Conservation (phyloP, 2,113 vertebrate genomes). For the Tupaia tana region DNA sequence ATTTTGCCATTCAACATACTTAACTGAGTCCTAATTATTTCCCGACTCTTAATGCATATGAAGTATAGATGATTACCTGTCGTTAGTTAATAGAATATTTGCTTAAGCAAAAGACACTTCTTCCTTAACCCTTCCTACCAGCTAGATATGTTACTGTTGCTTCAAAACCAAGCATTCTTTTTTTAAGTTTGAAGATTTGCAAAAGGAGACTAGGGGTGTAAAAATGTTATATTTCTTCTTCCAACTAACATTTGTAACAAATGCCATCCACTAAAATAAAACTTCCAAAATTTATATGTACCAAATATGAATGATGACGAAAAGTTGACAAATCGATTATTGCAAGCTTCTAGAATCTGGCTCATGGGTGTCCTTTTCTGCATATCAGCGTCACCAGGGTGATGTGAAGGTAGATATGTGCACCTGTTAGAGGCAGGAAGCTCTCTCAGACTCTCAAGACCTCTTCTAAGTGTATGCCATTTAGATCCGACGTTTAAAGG, state of each 20-base stretch:
- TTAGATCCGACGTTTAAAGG: slow-evolving; percentile 19
- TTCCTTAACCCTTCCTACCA: background rate
- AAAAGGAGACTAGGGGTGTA: slow-evolving; percentile 58
- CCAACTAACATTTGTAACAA: slow-evolving; percentile 66
- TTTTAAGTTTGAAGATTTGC: slow-evolving; percentile 47
- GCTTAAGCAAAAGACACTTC: background rate
- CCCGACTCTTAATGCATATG: slow-evolving; percentile 8
- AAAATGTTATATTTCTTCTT: slow-evolving; percentile 61
- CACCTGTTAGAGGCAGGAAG: background rate
- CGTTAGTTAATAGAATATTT: background rate
- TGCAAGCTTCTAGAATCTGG: background rate
- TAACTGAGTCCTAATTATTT: slow-evolving; percentile 25
- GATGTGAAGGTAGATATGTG: background rate
- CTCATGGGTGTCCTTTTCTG: background rate
- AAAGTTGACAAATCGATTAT: slow-evolving; percentile 18
- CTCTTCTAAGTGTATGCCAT: background rate
- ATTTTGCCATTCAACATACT: slow-evolving; percentile 39
- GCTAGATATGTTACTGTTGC: background rate
- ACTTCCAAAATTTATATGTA: slow-evolving; percentile 56
- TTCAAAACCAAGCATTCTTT: slow-evolving; percentile 33
- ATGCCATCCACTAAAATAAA: slow-evolving; percentile 69
- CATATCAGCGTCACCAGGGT: background rate
- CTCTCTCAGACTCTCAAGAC: background rate
- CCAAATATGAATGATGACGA: slow-evolving; percentile 16
- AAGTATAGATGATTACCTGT: background rate